Percentiles rank a stretch among this genome's conserved stretches.
Conservation (phyloP, 2,113 vertebrate species). For the Lasiurus borealis region DNA sequence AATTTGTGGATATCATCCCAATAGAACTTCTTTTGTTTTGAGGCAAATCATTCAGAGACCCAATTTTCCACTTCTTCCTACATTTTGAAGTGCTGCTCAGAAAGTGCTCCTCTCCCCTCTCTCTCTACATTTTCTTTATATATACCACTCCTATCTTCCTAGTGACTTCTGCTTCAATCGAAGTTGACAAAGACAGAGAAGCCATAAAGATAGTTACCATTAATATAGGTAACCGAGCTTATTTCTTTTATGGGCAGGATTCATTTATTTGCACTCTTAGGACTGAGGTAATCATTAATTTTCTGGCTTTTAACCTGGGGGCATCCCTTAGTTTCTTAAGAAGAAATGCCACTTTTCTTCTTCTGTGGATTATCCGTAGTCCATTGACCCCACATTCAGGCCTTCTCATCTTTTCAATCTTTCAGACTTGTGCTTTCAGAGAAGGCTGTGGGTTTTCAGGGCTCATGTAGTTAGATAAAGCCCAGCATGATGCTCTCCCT, state of each 20-base stretch:
- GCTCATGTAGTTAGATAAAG: neutral
- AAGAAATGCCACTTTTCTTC: neutral
- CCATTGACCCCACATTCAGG: rapidly evolving
- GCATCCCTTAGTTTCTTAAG: neutral
- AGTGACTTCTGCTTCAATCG: neutral
- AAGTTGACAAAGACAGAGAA: neutral
- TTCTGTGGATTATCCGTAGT: rapidly evolving
- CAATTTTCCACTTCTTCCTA: no score
- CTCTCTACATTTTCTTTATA: neutral
- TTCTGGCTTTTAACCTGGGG: neutral
- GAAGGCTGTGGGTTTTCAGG: neutral
- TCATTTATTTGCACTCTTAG: neutral
- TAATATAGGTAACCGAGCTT: neutral
- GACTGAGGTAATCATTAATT: rapidly evolving
- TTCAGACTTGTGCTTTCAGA: neutral
- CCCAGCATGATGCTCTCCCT: neutral
- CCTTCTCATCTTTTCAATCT: neutral
- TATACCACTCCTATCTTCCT: neutral
- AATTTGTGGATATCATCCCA: no score
- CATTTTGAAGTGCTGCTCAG: no score
- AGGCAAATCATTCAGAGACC: no score
- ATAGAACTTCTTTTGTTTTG: no score
- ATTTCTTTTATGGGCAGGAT: neutral
- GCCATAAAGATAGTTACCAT: no score
- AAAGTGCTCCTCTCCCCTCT: no score